Evolutionary conservation across 2,113 vertebrate species (phyloP), one percentile per base, ranked within the genome.

Genomic region (Burhinus bistriatus): DNA sequence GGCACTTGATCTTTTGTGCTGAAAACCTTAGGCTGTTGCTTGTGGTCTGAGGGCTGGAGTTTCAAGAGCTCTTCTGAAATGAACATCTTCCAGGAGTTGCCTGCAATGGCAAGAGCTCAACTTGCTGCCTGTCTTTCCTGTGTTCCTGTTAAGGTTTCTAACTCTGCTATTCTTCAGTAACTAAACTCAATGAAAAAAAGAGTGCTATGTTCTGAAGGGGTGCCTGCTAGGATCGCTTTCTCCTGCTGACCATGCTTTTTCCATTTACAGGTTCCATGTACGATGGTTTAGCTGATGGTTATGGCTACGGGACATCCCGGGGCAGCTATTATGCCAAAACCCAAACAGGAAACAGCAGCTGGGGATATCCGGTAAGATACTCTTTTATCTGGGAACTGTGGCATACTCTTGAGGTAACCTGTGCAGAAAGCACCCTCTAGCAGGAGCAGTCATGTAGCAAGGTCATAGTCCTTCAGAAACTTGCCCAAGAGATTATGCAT

Each of bases 341-440:
- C 83, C 98, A 98, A 68, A 94, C 94, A 27, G 98, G 97, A 23
- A 98, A 92, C 38, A 97, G 97, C 93, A 97, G 2, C 7, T 98
- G 98, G 98, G 98, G 98, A 9, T 98, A 98, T 44, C 97, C 98
- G 98, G 98, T 98, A 98, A 98, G 98, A 25, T 14, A 8, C 40
- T 16, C 27, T 40, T 85, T 93, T 54, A 22, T 84, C 59, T 89
- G 77, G 59, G 54, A 80, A 10, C 9, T 68, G 68, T 52, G 79
- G 34, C 25, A 18, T 51, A 4, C 6, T 73, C 12, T n/a, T 75
- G 83, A 65, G 83, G 57, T 30, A 36, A 29, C 38, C 29, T 47
- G 29, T 5, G 22, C 51, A 36, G 58, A 69, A 45, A 45, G 78
- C 89, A 72, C 11, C 54, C 16, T 92, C 49, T 22, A 52, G n/a